Conservation (phyloP, 2,888 invertebrate genomes). For the Tetrapedia diversipes region DNA sequence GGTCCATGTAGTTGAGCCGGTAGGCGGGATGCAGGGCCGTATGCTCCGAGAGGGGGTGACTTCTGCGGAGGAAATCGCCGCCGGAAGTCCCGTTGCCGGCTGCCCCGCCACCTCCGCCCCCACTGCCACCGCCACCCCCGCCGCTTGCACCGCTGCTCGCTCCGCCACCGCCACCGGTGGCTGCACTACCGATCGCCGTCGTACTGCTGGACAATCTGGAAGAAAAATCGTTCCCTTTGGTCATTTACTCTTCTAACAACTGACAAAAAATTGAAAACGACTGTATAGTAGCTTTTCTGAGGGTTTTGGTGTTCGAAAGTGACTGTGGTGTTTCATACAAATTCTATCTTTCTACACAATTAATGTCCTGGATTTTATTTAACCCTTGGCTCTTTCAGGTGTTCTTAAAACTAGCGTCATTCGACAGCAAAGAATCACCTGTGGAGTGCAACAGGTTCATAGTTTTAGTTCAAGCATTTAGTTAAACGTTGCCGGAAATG, state of each 20-base stretch:
- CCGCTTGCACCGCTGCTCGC: slow-evolving; percentile 68
- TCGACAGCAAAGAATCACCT: no score
- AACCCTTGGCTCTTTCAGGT: no score
- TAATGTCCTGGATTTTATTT: no score
- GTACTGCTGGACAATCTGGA: slow-evolving; percentile 79
- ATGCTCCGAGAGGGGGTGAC: slow-evolving; percentile 87
- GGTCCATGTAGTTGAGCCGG: slow-evolving; percentile 91
- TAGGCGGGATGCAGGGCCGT: slow-evolving; percentile 88
- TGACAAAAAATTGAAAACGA: neutral
- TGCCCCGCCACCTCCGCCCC: slow-evolving; percentile 83
- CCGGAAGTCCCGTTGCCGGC: slow-evolving; percentile 85
- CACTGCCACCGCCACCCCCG: slow-evolving; percentile 72
- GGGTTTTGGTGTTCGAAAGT: no score
- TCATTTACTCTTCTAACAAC: neutral
- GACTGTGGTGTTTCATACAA: no score
- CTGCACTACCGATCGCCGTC: slow-evolving; percentile 78
- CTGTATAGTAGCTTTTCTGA: no score
- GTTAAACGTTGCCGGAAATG: no score
- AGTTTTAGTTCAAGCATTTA: no score
- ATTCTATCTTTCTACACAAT: no score
- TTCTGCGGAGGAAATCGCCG: slow-evolving; percentile 86
- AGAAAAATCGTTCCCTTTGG: neutral
- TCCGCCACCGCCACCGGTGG: slow-evolving; percentile 80
- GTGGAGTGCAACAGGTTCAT: no score
- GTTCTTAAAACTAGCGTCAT: no score